These are phyloP conservation scores for Drosophila algonquin DNA, from an alignment of 2,888 invertebrate species.

Conservation along the genomic window DNA sequence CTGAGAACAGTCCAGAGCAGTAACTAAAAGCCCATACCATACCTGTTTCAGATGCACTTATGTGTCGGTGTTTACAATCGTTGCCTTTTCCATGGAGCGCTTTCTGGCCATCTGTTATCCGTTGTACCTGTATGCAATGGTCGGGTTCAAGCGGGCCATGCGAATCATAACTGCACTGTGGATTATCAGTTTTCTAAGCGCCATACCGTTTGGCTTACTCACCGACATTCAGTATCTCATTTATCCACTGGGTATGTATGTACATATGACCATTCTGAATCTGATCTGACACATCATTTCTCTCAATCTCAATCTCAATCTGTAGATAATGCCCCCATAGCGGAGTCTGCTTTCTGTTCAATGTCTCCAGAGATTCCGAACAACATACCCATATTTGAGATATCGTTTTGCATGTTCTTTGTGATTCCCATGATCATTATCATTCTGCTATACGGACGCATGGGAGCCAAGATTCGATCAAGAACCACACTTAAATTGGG, in stretches of 20 bases:
- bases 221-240: slow-evolving; percentile 90
- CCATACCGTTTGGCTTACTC: slow-evolving; percentile 90
- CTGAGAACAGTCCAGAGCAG: neutral
- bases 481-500: slow-evolving; percentile 85
- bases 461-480: slow-evolving; percentile 89
- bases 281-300: neutral
- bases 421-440: slow-evolving; percentile 90
- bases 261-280: slow-evolving; percentile 17
- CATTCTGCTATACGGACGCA: slow-evolving; percentile 90
- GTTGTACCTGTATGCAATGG: slow-evolving; percentile 91
- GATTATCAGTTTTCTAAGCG: slow-evolving; percentile 90
- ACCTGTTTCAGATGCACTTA: slow-evolving; percentile 89
- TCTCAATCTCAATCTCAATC: slow-evolving; percentile 13
- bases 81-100: slow-evolving; percentile 95
- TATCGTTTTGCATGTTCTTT: slow-evolving; percentile 93
- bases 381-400: slow-evolving; percentile 89
- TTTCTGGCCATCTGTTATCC: slow-evolving; percentile 97
- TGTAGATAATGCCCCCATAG: slow-evolving; percentile 85
- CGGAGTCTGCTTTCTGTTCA: slow-evolving; percentile 92
- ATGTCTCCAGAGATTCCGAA: slow-evolving; percentile 86
- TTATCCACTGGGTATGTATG: slow-evolving; percentile 87
- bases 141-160: slow-evolving; percentile 91
- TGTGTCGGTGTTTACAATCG: slow-evolving; percentile 95
- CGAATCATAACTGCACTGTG: slow-evolving; percentile 91
- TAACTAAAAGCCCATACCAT: neutral